These are phyloP conservation scores for Leptobrachium ailaonicum DNA, from an alignment of 2,113 vertebrate species.

Conservation along the genomic window DNA sequence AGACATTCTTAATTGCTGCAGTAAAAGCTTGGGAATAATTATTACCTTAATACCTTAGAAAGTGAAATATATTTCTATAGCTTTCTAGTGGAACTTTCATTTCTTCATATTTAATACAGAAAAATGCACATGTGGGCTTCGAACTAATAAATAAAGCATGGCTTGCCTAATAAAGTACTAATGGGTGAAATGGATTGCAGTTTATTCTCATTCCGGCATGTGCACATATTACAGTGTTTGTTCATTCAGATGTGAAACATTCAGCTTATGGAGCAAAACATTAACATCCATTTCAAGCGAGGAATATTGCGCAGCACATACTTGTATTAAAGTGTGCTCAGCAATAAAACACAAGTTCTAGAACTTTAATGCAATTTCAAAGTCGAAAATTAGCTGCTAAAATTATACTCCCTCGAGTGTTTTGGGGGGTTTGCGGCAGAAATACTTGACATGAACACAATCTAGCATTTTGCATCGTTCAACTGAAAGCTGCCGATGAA, in stretches of 20 bases:
- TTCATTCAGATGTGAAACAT: constrained; percentile 8
- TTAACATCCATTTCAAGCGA: constrained; percentile 1
- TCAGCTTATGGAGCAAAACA: not conserved
- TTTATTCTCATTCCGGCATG: constrained; percentile 6
- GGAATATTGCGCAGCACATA: not conserved
- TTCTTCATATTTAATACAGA: too few species aligned
- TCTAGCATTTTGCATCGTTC: not conserved
- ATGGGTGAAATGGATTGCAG: constrained; percentile 8
- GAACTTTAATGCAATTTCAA: not conserved
- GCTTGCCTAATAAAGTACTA: not conserved
- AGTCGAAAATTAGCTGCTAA: constrained; percentile 2
- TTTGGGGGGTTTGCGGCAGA: not conserved
- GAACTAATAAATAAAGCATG: not conserved
- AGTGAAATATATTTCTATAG: too few species aligned
- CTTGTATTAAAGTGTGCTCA: not conserved
- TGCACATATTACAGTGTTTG: constrained; percentile 3
- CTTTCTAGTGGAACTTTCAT: too few species aligned
- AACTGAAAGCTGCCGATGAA: not conserved
- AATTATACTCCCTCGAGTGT: not conserved
- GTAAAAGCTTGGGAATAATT: too few species aligned
- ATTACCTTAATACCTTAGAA: too few species aligned
- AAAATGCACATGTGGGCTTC: not conserved
- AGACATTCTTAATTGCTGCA: too few species aligned
- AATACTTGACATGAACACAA: not conserved
- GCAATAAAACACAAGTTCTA: not conserved